Conservation (phyloP, 2,797 vertebrate species). For the Aselliscus stoliczkanus region DNA sequence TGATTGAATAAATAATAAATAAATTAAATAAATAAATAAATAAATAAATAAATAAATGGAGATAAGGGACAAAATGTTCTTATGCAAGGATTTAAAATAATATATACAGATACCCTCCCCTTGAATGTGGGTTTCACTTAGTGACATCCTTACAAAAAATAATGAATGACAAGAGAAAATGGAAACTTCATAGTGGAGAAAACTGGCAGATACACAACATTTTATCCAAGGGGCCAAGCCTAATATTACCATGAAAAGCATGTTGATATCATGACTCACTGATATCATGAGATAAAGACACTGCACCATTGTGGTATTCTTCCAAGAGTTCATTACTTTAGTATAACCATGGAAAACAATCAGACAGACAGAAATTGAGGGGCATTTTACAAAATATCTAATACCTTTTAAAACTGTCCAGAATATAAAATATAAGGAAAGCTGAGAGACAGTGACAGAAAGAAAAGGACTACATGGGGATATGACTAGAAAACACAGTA, state of each 20-base stretch:
- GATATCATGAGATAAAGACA: neutral
- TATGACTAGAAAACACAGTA: neutral
- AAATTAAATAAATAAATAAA: neutral
- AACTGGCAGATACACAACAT: neutral
- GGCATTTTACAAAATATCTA: neutral
- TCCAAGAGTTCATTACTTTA: neutral
- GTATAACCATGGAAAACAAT: neutral
- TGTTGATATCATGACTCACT: neutral
- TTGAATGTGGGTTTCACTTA: neutral
- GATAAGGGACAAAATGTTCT: neutral
- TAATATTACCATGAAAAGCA: neutral
- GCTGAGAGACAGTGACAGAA: neutral
- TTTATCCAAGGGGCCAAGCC: neutral
- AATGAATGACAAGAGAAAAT: neutral
- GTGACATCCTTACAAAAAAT: neutral
- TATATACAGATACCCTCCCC: accelerated
- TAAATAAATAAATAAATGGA: neutral
- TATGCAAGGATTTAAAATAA: neutral
- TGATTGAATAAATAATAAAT: neutral
- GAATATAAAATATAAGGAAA: neutral
- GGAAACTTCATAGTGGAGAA: neutral
- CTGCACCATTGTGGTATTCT: neutral
- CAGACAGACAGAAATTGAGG: neutral
- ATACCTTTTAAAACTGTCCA: neutral
- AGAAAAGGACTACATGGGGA: neutral